Base-by-base conservation (phyloP, 2,113 vertebrate species). In the Chascanopsetta lugubris region DNA sequence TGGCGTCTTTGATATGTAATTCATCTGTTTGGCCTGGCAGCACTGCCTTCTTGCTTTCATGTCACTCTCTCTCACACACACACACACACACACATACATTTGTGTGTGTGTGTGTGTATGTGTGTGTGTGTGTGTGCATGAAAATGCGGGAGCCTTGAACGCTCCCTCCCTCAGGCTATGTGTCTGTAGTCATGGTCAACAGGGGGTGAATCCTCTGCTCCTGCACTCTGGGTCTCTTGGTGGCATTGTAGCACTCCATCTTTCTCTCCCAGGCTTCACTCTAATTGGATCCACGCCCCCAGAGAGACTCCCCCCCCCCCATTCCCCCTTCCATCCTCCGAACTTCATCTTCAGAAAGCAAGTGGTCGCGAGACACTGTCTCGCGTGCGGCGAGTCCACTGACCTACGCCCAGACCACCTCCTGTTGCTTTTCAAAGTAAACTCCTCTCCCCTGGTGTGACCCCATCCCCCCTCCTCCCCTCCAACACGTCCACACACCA, bases 21-120 rank as follows among this genome's bases (percentile, higher is more conserved):
- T 90, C 87, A 86, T 87, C 85, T 84, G 76, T 87, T 86, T 87
- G 87, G 82, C 83, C 85, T 83, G 73, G 72, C 85, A 82, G 86
- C 79, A 20, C 62, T 82, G 85, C 81, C 86, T 83, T 72, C 67
- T 81, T 87, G 72, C 86, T 90, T 87, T 87, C 84, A 83, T 87
- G 86, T 87, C 82, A 24, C 79, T 46, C 70, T 8, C 18, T 46
- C 50, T 11, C 17, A 32, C 24, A 11, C 24, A 15, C 20, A 10
- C n/a, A 22, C 13, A 27, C 24, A 40, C 11, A 46, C 21, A 47
- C 21, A 24, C 21, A 27, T 12, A 36, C 13, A 8, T 46, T 0
- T 56, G 34, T 34, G 30, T 55, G 20, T 46, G 0, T 34, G 21
- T 70, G n/a, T 38, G 30, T 72, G 30, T 57, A 4, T 51, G 46